Conservation (phyloP, 2,888 invertebrate species). For the Pilophorus perplexus region DNA sequence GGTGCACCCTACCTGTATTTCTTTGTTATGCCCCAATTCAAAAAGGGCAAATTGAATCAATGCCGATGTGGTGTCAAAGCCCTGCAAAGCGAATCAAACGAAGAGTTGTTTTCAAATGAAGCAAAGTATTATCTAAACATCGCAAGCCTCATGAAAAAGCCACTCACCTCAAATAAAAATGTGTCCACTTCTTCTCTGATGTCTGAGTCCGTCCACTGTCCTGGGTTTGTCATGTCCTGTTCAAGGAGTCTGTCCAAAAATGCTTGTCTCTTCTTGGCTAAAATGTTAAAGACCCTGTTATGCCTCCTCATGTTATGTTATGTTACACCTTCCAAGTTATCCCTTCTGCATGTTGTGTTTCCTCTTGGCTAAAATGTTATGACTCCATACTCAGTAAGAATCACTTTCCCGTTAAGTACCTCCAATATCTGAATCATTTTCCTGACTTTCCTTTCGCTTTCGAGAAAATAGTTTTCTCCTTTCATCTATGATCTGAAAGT, state of each 20-base stretch:
- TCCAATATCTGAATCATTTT: no score
- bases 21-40: slow-evolving; percentile 42
- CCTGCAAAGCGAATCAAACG: slow-evolving; percentile 36
- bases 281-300: no score
- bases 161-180: slow-evolving; percentile 42
- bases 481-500: no score
- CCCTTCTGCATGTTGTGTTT: no score
- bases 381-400: no score
- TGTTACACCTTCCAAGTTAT: no score
- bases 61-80: slow-evolving; percentile 46
- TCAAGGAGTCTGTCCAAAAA: slow-evolving; percentile 17
- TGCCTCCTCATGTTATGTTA: no score
- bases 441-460: no score
- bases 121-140: background rate
- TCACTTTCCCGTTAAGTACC: no score
- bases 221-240: slow-evolving; percentile 20
- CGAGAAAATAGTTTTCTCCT: no score
- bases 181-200: slow-evolving; percentile 44
- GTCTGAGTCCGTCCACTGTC: slow-evolving; percentile 18
- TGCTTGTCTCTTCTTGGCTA: slow-evolving; percentile 1
- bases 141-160: background rate
- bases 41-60: slow-evolving; percentile 43
- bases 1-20: slow-evolving; percentile 43
- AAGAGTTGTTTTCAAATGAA: no score
- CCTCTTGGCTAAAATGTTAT: no score